These are phyloP conservation scores for Arctocebus calabarensis DNA, from an alignment of 2,797 vertebrate genomes.

Conservation along the genomic window DNA sequence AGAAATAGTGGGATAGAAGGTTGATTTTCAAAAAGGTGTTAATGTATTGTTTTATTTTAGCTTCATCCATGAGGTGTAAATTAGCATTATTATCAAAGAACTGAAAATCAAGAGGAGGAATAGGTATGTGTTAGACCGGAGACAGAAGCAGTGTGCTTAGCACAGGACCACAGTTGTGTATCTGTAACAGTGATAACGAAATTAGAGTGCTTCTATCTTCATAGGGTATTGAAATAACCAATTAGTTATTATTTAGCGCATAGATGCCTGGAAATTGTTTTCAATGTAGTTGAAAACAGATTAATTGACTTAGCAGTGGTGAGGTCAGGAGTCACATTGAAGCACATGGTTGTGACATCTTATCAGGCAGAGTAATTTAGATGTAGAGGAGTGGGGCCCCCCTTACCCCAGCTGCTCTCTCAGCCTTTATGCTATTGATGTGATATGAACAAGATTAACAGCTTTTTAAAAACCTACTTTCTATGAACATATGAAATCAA, in stretches of 20 bases:
- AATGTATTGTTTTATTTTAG: background rate
- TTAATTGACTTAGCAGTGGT: background rate
- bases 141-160: background rate
- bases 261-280: conserved; percentile 45
- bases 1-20: background rate
- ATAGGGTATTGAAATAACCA: conserved; percentile 26
- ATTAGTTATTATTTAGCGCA: conserved; percentile 36
- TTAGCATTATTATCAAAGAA: conserved; percentile 1
- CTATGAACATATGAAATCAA: conserved; percentile 59
- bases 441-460: conserved; percentile 65
- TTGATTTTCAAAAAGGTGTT: conserved; percentile 27
- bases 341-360: conserved; percentile 32
- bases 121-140: background rate
- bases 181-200: background rate
- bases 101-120: background rate
- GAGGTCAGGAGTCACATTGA: conserved; percentile 39
- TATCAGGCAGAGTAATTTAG: conserved; percentile 51
- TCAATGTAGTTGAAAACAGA: conserved; percentile 60
- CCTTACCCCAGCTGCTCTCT: conserved; percentile 12
- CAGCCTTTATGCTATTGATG: conserved; percentile 12
- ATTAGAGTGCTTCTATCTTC: conserved; percentile 9
- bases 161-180: background rate
- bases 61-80: background rate
- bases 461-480: conserved; percentile 47
- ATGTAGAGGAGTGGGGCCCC: background rate